phyloP scores from a whole-genome alignment of 2,113 vertebrate genomes.

The Melanerpes formicivorus region DNA sequence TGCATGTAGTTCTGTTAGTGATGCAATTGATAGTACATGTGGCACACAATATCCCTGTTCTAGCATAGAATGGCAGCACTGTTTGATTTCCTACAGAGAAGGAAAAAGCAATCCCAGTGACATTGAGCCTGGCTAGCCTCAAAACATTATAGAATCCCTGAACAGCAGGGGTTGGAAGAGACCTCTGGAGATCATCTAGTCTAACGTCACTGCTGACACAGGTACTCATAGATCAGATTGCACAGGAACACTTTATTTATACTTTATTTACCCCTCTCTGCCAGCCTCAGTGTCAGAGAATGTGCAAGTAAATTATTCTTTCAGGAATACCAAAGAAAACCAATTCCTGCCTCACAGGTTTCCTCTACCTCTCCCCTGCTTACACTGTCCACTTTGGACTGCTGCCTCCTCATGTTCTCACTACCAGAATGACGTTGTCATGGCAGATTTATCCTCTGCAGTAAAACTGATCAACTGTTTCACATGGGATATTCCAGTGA shows the following conservation, averaged over 20 bases:
- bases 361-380: background rate
- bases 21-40: background rate
- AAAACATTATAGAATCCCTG: background rate
- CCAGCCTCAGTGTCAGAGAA: background rate
- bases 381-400: background rate
- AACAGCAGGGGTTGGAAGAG: too few species aligned
- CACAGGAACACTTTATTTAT: too few species aligned
- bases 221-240: too few species aligned
- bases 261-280: background rate
- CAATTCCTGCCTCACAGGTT: background rate
- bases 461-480: background rate
- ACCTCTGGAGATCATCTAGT: too few species aligned
- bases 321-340: background rate
- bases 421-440: background rate
- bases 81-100: background rate
- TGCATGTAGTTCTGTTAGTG: background rate
- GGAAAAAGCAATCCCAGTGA: rapidly evolving
- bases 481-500: background rate
- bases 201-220: too few species aligned
- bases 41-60: rapidly evolving
- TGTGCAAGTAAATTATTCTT: background rate
- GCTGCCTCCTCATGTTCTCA: background rate
- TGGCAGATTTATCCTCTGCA: background rate
- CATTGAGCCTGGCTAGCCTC: background rate
- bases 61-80: background rate